Conservation (phyloP, 2,113 vertebrate species). For the Urocynchramus pylzowi region DNA sequence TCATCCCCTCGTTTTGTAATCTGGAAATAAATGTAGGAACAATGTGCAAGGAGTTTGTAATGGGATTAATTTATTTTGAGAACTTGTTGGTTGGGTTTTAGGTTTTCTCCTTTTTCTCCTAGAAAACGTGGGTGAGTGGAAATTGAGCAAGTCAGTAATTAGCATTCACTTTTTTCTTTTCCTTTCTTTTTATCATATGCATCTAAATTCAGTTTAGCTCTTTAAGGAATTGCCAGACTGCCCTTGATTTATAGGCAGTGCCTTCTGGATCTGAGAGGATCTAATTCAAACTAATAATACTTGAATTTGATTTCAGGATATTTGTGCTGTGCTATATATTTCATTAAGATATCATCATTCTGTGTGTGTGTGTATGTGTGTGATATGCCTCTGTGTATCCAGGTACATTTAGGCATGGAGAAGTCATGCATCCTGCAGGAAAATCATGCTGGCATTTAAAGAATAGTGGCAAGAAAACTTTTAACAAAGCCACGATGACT, state of each 20-base stretch:
- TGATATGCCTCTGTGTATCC: background rate
- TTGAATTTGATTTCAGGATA: constrained; percentile 43
- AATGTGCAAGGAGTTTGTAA: constrained; percentile 15
- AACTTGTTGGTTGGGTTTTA: background rate
- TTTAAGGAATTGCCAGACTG: constrained; percentile 61
- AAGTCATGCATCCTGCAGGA: background rate
- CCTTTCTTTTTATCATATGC: constrained; percentile 58
- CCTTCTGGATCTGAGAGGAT: constrained; percentile 52
- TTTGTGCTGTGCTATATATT: constrained; percentile 30
- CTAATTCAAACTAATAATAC: constrained; percentile 66
- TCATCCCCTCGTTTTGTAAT: constrained; percentile 54
- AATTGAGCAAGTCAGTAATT: constrained; percentile 20
- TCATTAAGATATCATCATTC: constrained; percentile 36
- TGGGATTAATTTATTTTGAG: constrained; percentile 48
- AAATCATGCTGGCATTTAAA: background rate
- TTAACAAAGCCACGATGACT: background rate
- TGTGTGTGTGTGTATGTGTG: background rate
- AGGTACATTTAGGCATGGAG: background rate
- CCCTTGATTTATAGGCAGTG: constrained; percentile 64
- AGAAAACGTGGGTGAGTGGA: background rate
- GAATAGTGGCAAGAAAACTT: background rate
- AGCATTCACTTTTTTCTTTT: constrained; percentile 52
- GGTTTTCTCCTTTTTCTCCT: background rate
- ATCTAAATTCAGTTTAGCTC: constrained; percentile 58
- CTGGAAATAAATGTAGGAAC: constrained; percentile 52